Evolutionary conservation across 2,113 vertebrate species (phyloP), one percentile per base, ranked within the genome.

Genomic region (Pandion haliaetus): DNA sequence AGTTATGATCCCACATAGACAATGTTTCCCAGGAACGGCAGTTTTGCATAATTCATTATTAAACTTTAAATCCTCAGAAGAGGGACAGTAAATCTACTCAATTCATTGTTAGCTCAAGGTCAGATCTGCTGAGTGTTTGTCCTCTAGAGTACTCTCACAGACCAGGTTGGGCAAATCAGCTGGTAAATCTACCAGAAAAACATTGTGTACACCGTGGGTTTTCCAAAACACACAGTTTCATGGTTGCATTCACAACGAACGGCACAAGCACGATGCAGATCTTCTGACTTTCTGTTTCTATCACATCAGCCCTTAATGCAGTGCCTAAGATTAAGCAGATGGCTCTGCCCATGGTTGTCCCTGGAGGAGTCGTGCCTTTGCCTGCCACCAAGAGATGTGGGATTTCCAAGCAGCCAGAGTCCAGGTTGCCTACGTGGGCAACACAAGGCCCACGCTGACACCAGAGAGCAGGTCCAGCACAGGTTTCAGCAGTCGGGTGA

Each of bases 331-430:
- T 79, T 25, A 76, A 61, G 34, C 31, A 69, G 20, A 79, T 34
- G 26, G 14, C 17, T 78, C 49, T 65, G 34, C 9, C 3, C 0
- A 0, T 28, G 15, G 5, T 12, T 54, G 32, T 45, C 32, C 38
- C 55, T 47, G 26, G 25, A 79, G 82, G n/a, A 67, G n/a, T 26
- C 17, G 52, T 79, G 34, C 8, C 81, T 14, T 8, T 2, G 4
- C 28, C 38, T 78, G 31, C 16, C 44, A 65, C 34, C 12, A 59
- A 54, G 17, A 25, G 19, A 36, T 23, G 8, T 38, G 61, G 32
- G 16, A 80, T 63, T 57, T 62, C 49, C 58, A 57, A 36, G 11
- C 40, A 85, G 23, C 34, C 28, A 38, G 32, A 63, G 31, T 63
- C n/a, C 42, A 78, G 40, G 20, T 25, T 54, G 26, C n/a, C 58